Percentiles rank a stretch among this genome's conserved stretches.
phyloP scores from a whole-genome alignment of 1,140 invertebrate species.

The Diorhabda sublineata region DNA sequence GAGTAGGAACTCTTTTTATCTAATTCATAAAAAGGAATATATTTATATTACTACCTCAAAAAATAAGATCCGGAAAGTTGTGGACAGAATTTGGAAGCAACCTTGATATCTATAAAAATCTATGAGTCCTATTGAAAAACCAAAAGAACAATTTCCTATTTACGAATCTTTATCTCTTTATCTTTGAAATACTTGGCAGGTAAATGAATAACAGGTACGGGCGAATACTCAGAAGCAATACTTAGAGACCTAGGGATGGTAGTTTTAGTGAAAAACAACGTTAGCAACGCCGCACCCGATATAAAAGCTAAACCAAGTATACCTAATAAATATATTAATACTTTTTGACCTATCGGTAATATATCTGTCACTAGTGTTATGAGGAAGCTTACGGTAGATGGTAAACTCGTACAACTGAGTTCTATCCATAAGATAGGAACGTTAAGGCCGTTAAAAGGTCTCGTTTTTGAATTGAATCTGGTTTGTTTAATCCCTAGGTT shows the following conservation, averaged over 20 bases:
- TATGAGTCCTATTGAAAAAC: background rate
- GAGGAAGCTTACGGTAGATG: constrained; percentile 36
- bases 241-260: constrained; percentile 18
- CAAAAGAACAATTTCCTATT: constrained; percentile 8
- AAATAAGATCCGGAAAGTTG: too few species aligned
- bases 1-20: too few species aligned
- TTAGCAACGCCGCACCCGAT: constrained; percentile 40
- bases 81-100: background rate
- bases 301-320: constrained; percentile 46
- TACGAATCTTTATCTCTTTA: constrained; percentile 25
- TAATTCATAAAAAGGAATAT: too few species aligned
- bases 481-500: constrained; percentile 61
- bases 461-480: constrained; percentile 52
- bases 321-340: constrained; percentile 43
- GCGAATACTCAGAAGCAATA: constrained; percentile 24
- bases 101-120: background rate
- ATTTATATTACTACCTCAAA: too few species aligned
- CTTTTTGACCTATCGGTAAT: constrained; percentile 42
- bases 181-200: constrained; percentile 25
- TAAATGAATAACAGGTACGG: constrained; percentile 27
- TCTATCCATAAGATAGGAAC: constrained; percentile 65
- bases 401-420: constrained; percentile 49
- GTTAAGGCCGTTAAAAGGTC: constrained; percentile 56
- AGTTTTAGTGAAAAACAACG: constrained; percentile 22
- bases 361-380: constrained; percentile 41